These are phyloP conservation scores for Phenganax subtilis DNA, from an alignment of 92 coral and sea anemone genomes.

Conservation along the genomic window DNA sequence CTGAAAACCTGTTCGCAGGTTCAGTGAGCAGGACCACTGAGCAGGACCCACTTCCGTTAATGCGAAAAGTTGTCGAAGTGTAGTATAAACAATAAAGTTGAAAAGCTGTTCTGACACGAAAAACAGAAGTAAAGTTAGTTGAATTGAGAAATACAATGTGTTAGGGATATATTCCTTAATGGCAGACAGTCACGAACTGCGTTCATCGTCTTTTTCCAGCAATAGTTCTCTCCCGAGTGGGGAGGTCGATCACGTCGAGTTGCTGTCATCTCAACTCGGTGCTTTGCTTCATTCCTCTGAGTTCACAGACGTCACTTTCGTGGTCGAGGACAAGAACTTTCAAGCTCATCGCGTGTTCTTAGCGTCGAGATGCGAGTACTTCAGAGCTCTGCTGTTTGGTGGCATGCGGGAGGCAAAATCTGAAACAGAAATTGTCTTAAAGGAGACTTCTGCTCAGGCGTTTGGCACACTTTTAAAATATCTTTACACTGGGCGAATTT, in stretches of 20 bases:
- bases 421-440: slow-evolving; percentile 70
- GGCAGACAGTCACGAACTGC: slow-evolving; percentile 41
- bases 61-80: not conserved
- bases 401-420: slow-evolving; percentile 98
- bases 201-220: slow-evolving; percentile 36
- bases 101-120: not conserved
- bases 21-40: too few relatives aligned
- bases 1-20: not conserved
- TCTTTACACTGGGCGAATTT: slow-evolving; percentile 85
- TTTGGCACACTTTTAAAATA: slow-evolving; percentile 77
- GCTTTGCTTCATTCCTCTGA: slow-evolving; percentile 76
- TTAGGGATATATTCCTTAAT: not conserved
- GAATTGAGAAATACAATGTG: not conserved
- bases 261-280: slow-evolving; percentile 83
- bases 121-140: not conserved
- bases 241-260: slow-evolving; percentile 93
- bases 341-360: slow-evolving; percentile 79
- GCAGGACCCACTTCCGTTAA: not conserved
- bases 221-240: slow-evolving; percentile 48
- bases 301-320: slow-evolving; percentile 83
- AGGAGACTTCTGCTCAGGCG: slow-evolving; percentile 74
- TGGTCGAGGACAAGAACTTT: slow-evolving; percentile 74
- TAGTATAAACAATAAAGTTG: not conserved
- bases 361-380: slow-evolving; percentile 93
- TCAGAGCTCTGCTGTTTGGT: slow-evolving; percentile 87